phyloP scores from a whole-genome alignment of 2,888 invertebrate genomes.

The Omphaloscelis lunosa region DNA sequence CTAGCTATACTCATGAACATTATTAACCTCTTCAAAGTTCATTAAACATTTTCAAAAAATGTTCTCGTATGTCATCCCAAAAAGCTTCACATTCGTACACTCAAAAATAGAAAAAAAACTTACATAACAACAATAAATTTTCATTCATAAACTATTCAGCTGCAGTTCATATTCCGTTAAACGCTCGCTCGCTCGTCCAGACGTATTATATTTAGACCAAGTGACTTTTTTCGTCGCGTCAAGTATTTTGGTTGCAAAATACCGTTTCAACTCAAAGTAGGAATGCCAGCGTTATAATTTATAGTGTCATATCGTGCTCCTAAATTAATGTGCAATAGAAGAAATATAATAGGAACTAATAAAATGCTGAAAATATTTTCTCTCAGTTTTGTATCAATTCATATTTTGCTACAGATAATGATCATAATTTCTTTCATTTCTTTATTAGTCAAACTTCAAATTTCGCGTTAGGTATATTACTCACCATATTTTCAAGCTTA shows the following conservation, averaged over 20 bases:
- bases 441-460: constrained; percentile 24
- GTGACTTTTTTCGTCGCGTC: constrained; percentile 79
- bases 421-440: constrained; percentile 42
- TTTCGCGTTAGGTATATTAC: constrained; percentile 21
- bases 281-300: constrained; percentile 63
- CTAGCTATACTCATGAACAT: not conserved
- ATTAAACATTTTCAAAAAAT: not conserved
- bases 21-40: not conserved
- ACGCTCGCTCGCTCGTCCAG: constrained; percentile 75
- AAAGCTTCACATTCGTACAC: constrained; percentile 15
- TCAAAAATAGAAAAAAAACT: constrained; percentile 64
- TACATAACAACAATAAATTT: constrained; percentile 73
- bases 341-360: constrained; percentile 50
- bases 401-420: constrained; percentile 37
- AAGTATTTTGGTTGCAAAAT: constrained; percentile 85
- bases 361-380: constrained; percentile 55
- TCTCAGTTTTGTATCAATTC: constrained; percentile 52
- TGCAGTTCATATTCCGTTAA: constrained; percentile 73
- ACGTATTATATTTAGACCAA: constrained; percentile 80
- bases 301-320: constrained; percentile 58
- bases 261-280: constrained; percentile 74
- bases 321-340: constrained; percentile 61
- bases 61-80: not conserved
- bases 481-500: constrained; percentile 29
- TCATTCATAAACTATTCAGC: constrained; percentile 79